These are phyloP conservation scores for Mus spicilegus DNA, from an alignment of 2,113 vertebrate species.

Conservation along the genomic window DNA sequence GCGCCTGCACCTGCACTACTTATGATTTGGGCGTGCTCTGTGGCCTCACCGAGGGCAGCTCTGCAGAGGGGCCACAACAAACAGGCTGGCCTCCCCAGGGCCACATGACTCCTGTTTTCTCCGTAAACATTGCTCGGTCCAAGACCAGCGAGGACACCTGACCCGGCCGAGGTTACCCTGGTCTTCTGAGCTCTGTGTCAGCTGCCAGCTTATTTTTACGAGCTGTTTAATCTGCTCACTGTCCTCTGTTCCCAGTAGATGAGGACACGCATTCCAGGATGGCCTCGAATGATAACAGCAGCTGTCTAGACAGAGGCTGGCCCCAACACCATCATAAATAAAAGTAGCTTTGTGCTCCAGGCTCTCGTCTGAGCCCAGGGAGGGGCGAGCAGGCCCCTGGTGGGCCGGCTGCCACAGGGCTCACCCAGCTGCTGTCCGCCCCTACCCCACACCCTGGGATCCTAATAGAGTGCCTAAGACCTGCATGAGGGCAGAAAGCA, in stretches of 20 bases:
- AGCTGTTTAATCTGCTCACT: slow-evolving; percentile 82
- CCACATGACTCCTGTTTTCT: slow-evolving; percentile 71
- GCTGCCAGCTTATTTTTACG: slow-evolving; percentile 81
- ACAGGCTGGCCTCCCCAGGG: slow-evolving; percentile 22
- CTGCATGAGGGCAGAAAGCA: background rate
- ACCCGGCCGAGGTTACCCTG: slow-evolving; percentile 76
- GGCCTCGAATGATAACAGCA: slow-evolving; percentile 83
- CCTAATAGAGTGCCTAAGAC: background rate
- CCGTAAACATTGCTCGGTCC: slow-evolving; percentile 70
- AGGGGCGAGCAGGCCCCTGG: background rate
- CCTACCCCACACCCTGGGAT: background rate
- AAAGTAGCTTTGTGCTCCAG: slow-evolving; percentile 77
- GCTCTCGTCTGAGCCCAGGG: slow-evolving; percentile 24
- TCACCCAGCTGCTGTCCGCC: background rate
- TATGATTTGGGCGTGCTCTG: background rate
- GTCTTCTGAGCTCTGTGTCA: slow-evolving; percentile 12
- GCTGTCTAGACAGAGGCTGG: slow-evolving; percentile 87
- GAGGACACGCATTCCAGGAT: slow-evolving; percentile 81
- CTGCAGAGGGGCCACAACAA: slow-evolving; percentile 22
- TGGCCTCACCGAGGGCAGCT: background rate
- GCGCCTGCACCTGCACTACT: rapidly evolving
- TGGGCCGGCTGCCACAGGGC: background rate
- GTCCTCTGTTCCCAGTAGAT: slow-evolving; percentile 81
- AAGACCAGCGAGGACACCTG: slow-evolving; percentile 68
- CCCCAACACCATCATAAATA: slow-evolving; percentile 84